These are phyloP conservation scores for Sinohyriopsis cumingii DNA, from an alignment of 2,888 invertebrate species.

Conservation along the genomic window DNA sequence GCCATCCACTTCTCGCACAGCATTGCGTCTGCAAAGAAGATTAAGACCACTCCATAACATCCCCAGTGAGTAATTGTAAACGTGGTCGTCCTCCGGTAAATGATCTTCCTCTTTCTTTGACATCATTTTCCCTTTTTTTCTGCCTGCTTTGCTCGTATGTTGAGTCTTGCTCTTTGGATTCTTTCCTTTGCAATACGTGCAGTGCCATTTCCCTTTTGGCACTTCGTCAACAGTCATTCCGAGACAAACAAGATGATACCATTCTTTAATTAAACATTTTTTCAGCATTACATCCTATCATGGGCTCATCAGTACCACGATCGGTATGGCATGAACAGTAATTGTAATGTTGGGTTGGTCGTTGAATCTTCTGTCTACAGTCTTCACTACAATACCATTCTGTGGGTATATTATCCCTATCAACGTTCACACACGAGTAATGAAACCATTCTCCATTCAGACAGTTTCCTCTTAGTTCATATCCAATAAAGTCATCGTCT, in stretches of 20 bases:
- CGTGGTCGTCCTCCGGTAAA: slow-evolving; percentile 1
- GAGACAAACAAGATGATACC: slow-evolving; percentile 6
- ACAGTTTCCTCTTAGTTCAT: no score
- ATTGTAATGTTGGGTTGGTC: no score
- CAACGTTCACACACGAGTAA: no score
- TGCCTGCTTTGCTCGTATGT: slow-evolving; percentile 1
- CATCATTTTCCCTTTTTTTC: neutral
- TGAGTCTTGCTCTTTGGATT: neutral
- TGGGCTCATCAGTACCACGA: slow-evolving; percentile 20
- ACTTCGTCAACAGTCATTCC: slow-evolving; percentile 16
- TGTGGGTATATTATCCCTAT: no score
- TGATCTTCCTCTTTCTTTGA: no score
- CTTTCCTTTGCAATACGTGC: slow-evolving; percentile 3
- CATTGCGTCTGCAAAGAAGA: slow-evolving; percentile 19
- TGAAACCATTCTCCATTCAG: no score
- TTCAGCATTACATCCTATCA: slow-evolving; percentile 31
- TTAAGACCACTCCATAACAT: slow-evolving; percentile 34
- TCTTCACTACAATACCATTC: no score
- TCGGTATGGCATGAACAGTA: slow-evolving; percentile 22
- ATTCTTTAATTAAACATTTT: slow-evolving; percentile 9
- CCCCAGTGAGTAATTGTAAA: slow-evolving; percentile 16
- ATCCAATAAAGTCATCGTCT: slow-evolving; percentile 12
- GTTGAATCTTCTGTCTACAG: no score
- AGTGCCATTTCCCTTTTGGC: slow-evolving; percentile 27
- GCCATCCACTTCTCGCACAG: slow-evolving; percentile 23